Conservation (phyloP, 2,888 invertebrate species). For the Mythimna pallens region DNA sequence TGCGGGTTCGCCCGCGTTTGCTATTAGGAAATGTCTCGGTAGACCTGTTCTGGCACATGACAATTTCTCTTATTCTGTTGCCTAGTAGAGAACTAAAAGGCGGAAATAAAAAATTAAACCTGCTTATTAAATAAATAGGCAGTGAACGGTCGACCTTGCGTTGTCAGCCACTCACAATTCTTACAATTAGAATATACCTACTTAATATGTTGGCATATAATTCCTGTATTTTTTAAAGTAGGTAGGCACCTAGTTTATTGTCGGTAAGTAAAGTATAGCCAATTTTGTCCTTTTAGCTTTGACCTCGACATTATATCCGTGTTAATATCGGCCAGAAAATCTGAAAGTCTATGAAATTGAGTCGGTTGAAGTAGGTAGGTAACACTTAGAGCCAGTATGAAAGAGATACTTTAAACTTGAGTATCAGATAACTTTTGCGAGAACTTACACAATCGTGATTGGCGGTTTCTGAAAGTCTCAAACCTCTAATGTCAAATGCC, state of each 20-base stretch:
- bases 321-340: conserved; percentile 35
- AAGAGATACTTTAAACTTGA: neutral
- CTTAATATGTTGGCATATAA: conserved; percentile 43
- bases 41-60: neutral
- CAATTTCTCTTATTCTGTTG: conserved; percentile 15
- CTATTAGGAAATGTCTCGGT: neutral
- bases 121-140: conserved; percentile 63
- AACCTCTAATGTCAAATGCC: conserved; percentile 9
- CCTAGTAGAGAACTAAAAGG: conserved; percentile 66
- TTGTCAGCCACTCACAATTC: conserved; percentile 65
- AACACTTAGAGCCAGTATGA: neutral
- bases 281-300: conserved; percentile 31
- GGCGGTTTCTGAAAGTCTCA: conserved; percentile 20
- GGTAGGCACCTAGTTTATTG: neutral
- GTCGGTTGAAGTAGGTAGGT: conserved; percentile 1
- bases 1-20: neutral
- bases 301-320: conserved; percentile 50
- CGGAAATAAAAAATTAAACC: conserved; percentile 73
- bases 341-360: conserved; percentile 27
- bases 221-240: conserved; percentile 37
- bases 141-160: conserved; percentile 83
- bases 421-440: conserved; percentile 31
- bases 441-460: conserved; percentile 4
- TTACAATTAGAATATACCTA: conserved; percentile 52
- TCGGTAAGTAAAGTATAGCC: neutral